A percentile compares a stretch with the other conserved stretches of the same genome.
Evolutionary conservation across 1,140 invertebrate genomes (phyloP).

Genomic region (Limonius californicus): DNA sequence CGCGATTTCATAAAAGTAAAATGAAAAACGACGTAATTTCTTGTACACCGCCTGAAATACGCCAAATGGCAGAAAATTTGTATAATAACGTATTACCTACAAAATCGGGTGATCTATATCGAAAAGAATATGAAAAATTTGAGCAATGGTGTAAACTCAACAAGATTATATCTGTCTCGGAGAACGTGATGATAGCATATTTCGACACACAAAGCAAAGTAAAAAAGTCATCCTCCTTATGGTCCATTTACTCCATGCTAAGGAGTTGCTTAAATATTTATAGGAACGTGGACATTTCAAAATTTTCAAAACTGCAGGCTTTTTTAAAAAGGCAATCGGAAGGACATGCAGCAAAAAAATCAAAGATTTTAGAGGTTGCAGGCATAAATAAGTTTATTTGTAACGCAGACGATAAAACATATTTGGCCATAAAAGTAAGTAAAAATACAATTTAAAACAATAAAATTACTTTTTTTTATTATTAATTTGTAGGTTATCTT

Average conservation of each 20-base stretch:
- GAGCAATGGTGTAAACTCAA: too few relatives aligned
- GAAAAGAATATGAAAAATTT: too few relatives aligned
- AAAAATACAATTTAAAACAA: not conserved
- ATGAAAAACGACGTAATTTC: too few relatives aligned
- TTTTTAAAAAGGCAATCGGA: conserved; percentile 16
- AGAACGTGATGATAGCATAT: not conserved
- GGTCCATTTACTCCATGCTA: conserved; percentile 16
- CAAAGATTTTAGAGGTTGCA: conserved; percentile 7
- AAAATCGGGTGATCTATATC: too few relatives aligned
- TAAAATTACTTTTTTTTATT: not conserved
- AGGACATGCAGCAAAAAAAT: conserved; percentile 16
- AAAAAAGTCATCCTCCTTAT: not conserved
- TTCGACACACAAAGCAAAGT: not conserved
- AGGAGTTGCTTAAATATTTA: conserved; percentile 6
- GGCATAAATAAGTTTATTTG: conserved; percentile 3
- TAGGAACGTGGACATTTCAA: conserved; percentile 7
- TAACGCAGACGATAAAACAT: conserved; percentile 9
- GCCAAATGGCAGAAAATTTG: too few relatives aligned
- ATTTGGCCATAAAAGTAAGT: conserved; percentile 16
- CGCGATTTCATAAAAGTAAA: too few relatives aligned
- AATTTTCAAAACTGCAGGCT: conserved; percentile 9
- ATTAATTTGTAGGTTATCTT: not conserved
- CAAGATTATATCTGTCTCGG: too few relatives aligned
- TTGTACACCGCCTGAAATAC: too few relatives aligned
- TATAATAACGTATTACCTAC: too few relatives aligned